Base-by-base conservation (phyloP, 2,113 vertebrate genomes). In the Perognathus longimembris region DNA sequence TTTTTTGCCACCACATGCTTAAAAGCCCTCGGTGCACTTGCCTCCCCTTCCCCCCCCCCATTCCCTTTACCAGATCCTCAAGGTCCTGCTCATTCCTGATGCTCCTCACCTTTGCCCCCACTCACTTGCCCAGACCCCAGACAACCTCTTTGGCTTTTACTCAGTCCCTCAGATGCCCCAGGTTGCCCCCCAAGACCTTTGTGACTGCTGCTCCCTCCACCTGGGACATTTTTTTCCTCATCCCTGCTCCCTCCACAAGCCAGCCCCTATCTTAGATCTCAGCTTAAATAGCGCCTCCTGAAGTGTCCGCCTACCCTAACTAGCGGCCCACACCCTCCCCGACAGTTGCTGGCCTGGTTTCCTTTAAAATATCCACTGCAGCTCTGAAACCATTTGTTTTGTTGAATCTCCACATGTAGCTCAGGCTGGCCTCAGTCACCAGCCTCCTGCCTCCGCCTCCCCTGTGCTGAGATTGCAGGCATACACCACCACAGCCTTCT, bases 191-290 rank as follows among this genome's bases (percentile, higher is more conserved):
- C 63, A 69, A 79, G 70, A 34, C 15, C 82, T 94, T 69, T 57
- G n/a, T 0, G 69, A 57, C 28, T 64, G 11, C 54, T 45, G 30
- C 59, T 85, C 26, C 54, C 42, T 77, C n/a, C 32, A 8, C 45
- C 67, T 78, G 57, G 57, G 88, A 92, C 73, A 66, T 85, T 81
- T 73, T 94, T 79, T 75, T 36, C 45, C 45, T 88, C 79, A 34
- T 36, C 67, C 86, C 42, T 82, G 7, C 61, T 61, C 38, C 59
- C 61, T 61, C 82, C 14, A 14, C 42, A 78, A 45, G 61, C 50
- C 17, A 45, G 34, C 26, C 79, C 14, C 74, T 79, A 70, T 36
- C 82, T 61, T 75, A 70, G 36, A 63, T 15, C 74, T 88, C 63
- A 69, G 69, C 11, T 64, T n/a, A 74, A 90, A 88, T 32, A 34